Base-by-base conservation (phyloP, 2,797 vertebrate species). In the Orientallactaga sibirica region DNA sequence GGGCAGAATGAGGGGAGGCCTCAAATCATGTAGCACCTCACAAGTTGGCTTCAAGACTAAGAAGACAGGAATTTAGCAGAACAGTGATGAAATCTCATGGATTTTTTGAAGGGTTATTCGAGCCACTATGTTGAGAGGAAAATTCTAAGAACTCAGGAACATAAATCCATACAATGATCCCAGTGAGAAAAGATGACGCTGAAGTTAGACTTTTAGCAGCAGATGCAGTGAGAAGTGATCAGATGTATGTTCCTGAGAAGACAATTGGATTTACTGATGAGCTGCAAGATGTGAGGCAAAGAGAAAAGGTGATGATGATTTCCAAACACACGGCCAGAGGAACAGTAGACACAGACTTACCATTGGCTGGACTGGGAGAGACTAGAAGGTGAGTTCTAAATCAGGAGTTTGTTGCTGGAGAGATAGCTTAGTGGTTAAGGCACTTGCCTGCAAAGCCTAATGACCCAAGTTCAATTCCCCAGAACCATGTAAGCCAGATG, bases 41-140 rank as follows among this genome's bases (percentile, higher is more conserved):
- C 19, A 82, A 11, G 11, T 16, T 81, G 16, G 58, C 11, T 33
- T 74, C 62, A 41, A 18, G 78, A 33, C 33, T 67, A 88, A 76
- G 41, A 58, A 77, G 48, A 37, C 24, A 16, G 14, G 37, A 77
- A 86, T 61, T 66, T 76, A 86, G 24, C 70, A 73, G 29, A 52
- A 2, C 22, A 73, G 6, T 71, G 7, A 75, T 71, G 41, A 27
- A 20, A 16, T 43, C 67, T 66, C 61, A 67, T 2, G 48, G 6
- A 33, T 71, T 88, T 88, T 88, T 82, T 93, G 68, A 86, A 71
- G 37, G 3, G 3, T 81, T 71, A 76, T 43, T 73, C 52, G 88
- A 29, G 15, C 27, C 43, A 24, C 10, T 71, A 80, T 27, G 15
- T 67, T 25, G 7, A 89, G 70, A 61, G 64, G 8, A 88, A 81